Evolutionary conservation across 2,888 invertebrate species (phyloP), one percentile per base, ranked within the genome.

Genomic region (Nymphalis polychloros): DNA sequence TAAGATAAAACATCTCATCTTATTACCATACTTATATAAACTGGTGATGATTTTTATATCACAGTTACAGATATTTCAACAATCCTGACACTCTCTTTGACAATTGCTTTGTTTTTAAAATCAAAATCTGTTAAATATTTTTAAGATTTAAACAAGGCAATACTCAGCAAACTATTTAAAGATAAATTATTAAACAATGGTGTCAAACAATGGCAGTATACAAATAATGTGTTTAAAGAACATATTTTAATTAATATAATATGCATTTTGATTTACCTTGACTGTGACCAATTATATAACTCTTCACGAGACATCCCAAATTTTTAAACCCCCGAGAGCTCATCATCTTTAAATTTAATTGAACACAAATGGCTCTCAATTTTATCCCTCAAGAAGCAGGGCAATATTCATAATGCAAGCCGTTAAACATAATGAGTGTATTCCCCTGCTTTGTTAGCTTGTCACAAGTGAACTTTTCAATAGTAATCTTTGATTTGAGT

Each of bases 221-320:
- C 19, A 41, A 41, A 19, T 17, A 19, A 19, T 19, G 13, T 10
- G 8, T 41, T 57, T 19, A 57, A 8, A 57, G 17, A 55, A 31
- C 19, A 20, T 20, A 20, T 31, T 55, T 55, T 47, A 6, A n/a
- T 60, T 61, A 35, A 60, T 53, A 16, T 53, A 23, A 20, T 55
- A 27, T 31, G 13, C 13, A 55, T 27, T 55, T 27, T 31, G n/a
- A 31, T 55, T 27, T 55, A 55, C 31, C 27, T 52, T 61, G 64
- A 72, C 53, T 59, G 68, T 78, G 84, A 84, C 87, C 86, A 88
- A 78, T 77, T 63, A 69, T 66, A 62, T 71, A 78, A 89, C 92
- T 92, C 92, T 92, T 92, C 92, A 92, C 92, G 84, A 89, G 90
- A 92, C 77, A 87, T 90, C 91, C 91, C 86, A 77, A 82, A 84